Evolutionary conservation across 2,113 vertebrate species (phyloP).

Genomic region (Cyphomyrus plagiostoma): DNA sequence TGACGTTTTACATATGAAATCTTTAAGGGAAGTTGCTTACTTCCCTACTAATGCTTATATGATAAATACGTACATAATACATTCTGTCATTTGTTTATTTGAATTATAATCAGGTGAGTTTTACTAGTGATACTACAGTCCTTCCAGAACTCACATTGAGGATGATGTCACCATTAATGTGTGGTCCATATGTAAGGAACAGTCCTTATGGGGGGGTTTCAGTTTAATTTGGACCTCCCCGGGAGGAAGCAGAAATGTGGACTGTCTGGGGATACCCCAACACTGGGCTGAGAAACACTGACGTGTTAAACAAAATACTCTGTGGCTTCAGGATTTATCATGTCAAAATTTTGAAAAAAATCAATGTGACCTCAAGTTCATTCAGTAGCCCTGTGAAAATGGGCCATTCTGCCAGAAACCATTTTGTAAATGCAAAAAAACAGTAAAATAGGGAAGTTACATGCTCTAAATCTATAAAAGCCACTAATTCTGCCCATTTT

Average conservation of each 20-base stretch:
- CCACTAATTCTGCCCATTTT: not conserved
- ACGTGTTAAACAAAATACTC: not conserved
- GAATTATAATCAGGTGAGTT: not conserved
- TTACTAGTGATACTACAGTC: not conserved
- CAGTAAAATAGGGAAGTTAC: constrained; percentile 9
- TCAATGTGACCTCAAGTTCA: not conserved
- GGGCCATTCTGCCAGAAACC: not conserved
- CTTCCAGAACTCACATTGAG: not conserved
- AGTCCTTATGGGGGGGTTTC: not conserved
- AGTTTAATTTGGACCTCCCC: not conserved
- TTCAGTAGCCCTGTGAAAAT: not conserved
- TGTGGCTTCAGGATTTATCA: not conserved
- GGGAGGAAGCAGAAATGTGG: not conserved
- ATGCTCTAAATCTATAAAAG: not conserved
- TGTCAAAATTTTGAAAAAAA: not conserved
- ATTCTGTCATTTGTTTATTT: not conserved
- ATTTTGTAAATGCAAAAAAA: not conserved
- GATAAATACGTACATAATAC: not conserved
- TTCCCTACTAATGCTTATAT: not conserved
- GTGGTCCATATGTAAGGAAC: not conserved
- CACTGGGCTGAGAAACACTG: not conserved
- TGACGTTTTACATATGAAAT: constrained; percentile 3
- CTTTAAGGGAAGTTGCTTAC: not conserved
- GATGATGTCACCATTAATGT: not conserved
- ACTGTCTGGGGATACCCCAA: not conserved